phyloP scores from a whole-genome alignment of 2,888 invertebrate species.

The Drosophila eohydei region DNA sequence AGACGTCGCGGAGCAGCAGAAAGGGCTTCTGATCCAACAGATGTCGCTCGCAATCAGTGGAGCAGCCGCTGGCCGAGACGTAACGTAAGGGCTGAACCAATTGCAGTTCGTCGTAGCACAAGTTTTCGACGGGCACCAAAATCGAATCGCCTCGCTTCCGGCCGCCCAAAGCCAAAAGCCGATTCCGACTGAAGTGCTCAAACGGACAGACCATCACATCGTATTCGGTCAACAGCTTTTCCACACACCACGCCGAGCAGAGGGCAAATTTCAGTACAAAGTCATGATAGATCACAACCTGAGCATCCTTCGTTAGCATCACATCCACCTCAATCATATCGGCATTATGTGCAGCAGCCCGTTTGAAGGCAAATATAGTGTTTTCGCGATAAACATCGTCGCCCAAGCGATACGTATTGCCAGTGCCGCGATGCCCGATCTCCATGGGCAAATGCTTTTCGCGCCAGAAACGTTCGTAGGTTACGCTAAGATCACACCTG shows the following conservation, averaged over 20 bases:
- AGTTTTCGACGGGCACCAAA: slow-evolving; percentile 86
- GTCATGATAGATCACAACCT: slow-evolving; percentile 97
- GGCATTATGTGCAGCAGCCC: slow-evolving; percentile 95
- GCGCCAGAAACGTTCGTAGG: slow-evolving; percentile 93
- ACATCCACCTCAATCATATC: slow-evolving; percentile 99
- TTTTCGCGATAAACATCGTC: slow-evolving; percentile 94
- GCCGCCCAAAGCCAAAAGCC: slow-evolving; percentile 90
- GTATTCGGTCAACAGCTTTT: slow-evolving; percentile 88
- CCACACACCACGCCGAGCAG: slow-evolving; percentile 86
- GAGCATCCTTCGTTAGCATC: slow-evolving; percentile 95
- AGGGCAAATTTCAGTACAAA: slow-evolving; percentile 95
- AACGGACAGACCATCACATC: slow-evolving; percentile 96
- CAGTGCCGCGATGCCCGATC: slow-evolving; percentile 97
- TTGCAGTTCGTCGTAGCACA: slow-evolving; percentile 90
- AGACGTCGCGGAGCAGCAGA: slow-evolving; percentile 92
- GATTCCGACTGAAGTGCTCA: slow-evolving; percentile 94
- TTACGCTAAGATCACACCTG: slow-evolving; percentile 81
- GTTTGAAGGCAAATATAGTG: slow-evolving; percentile 95
- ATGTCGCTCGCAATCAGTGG: slow-evolving; percentile 23
- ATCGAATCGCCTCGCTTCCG: slow-evolving; percentile 29
- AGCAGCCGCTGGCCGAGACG: slow-evolving; percentile 86
- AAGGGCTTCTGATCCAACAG: slow-evolving; percentile 95
- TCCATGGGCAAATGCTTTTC: slow-evolving; percentile 92
- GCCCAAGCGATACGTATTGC: slow-evolving; percentile 91
- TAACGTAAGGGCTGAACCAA: slow-evolving; percentile 89